These are phyloP conservation scores for Nemotelus nigrinus DNA, from an alignment of 2,888 invertebrate species.

Conservation along the genomic window DNA sequence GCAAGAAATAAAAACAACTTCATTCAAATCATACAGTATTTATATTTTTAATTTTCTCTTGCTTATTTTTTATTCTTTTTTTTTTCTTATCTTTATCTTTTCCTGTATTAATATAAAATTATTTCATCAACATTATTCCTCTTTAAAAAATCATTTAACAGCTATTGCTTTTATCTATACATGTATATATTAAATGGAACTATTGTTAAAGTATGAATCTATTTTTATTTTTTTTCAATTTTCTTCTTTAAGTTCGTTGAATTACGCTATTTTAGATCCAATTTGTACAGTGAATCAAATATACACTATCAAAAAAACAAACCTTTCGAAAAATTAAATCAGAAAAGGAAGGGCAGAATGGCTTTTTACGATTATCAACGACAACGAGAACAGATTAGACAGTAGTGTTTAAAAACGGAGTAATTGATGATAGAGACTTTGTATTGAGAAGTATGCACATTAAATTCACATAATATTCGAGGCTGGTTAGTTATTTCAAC, in stretches of 20 bases:
- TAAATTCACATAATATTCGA: conserved; percentile 38
- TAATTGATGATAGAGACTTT: neutral
- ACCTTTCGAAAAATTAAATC: neutral
- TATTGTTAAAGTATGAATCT: conserved; percentile 45
- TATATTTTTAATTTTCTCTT: conserved; percentile 37
- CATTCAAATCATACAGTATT: conserved; percentile 37
- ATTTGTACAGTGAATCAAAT: conserved; percentile 41
- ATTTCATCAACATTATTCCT: conserved; percentile 36
- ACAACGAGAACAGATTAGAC: too few relatives aligned
- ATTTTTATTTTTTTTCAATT: conserved; percentile 30
- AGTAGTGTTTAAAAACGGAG: too few relatives aligned
- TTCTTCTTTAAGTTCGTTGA: conserved; percentile 22
- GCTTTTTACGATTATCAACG: neutral
- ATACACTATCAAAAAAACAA: neutral
- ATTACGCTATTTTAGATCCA: conserved; percentile 38
- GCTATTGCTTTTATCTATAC: conserved; percentile 48
- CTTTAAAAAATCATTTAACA: conserved; percentile 47
- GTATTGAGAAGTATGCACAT: neutral
- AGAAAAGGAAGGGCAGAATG: neutral
- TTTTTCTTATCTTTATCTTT: conserved; percentile 35
- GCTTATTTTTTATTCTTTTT: conserved; percentile 24
- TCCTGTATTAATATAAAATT: conserved; percentile 43
- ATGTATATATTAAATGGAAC: conserved; percentile 47
- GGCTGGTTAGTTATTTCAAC: conserved; percentile 25
- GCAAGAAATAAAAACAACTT: conserved; percentile 9